These are phyloP conservation scores for Drosophila paucipuncta DNA, from an alignment of 2,888 invertebrate species.

Conservation along the genomic window DNA sequence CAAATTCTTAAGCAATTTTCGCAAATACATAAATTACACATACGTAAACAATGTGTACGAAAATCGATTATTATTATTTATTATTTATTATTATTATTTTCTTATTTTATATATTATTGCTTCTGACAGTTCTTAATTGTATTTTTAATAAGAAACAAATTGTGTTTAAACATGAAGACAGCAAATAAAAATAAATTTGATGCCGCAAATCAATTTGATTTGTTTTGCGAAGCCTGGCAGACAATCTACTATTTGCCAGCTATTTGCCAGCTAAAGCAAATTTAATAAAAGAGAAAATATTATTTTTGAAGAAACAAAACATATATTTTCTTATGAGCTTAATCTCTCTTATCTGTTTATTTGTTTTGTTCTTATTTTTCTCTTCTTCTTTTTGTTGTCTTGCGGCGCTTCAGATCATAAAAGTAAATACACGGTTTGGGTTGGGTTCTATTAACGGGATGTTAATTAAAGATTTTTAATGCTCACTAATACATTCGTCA, in stretches of 20 bases:
- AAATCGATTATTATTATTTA: conserved; percentile 4
- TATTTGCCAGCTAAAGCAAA: background rate
- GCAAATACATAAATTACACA: conserved; percentile 33
- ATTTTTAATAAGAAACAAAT: background rate
- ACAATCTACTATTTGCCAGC: background rate
- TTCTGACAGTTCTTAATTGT: background rate
- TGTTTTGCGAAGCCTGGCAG: too few relatives aligned
- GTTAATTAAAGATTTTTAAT: conserved; percentile 64
- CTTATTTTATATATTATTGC: background rate
- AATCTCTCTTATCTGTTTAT: conserved; percentile 12
- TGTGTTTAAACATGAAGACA: background rate
- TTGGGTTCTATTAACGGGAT: conserved; percentile 32
- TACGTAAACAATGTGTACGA: conserved; percentile 14
- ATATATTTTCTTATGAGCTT: background rate
- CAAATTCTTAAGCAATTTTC: conserved; percentile 27
- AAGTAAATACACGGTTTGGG: conserved; percentile 12
- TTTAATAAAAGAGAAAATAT: background rate
- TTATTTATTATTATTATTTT: background rate
- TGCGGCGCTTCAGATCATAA: conserved; percentile 19
- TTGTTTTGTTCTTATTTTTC: background rate
- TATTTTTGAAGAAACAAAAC: background rate
- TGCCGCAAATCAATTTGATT: too few relatives aligned
- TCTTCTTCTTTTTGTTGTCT: background rate
- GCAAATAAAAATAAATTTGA: background rate
- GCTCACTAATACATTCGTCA: conserved; percentile 74